These are phyloP conservation scores for Istiophorus platypterus DNA, from an alignment of 2,113 vertebrate species.

Conservation along the genomic window DNA sequence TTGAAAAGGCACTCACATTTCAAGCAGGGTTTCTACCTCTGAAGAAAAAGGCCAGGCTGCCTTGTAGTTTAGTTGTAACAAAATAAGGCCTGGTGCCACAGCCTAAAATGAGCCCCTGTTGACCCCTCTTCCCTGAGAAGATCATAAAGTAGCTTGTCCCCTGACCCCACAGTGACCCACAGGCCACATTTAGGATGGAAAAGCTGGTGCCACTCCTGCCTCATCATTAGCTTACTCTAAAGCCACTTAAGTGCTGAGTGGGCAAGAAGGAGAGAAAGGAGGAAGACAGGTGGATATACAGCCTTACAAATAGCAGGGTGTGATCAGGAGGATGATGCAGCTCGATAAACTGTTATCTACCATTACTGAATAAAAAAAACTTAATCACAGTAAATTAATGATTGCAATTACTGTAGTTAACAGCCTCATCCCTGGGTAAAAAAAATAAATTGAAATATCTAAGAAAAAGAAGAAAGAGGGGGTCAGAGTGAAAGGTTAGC, in stretches of 20 bases:
- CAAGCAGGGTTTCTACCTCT: not conserved
- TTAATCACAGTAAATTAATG: no score
- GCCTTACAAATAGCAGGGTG: conserved; percentile 30
- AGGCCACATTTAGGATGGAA: conserved; percentile 53
- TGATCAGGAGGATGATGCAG: conserved; percentile 30
- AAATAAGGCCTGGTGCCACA: not conserved
- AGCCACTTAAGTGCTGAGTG: conserved; percentile 69
- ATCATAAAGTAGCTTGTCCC: conserved; percentile 40
- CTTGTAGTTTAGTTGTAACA: not conserved
- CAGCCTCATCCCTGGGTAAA: not conserved
- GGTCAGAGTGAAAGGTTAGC: conserved; percentile 2
- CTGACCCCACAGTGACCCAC: conserved; percentile 38
- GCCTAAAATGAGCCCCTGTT: not conserved
- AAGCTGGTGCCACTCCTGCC: conserved; percentile 47
- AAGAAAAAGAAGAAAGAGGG: conserved; percentile 2
- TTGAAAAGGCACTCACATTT: not conserved
- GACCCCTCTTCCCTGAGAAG: not conserved
- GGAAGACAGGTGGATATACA: conserved; percentile 28
- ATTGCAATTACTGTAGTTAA: conserved; percentile 13
- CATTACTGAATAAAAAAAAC: no score
- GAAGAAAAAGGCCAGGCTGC: not conserved
- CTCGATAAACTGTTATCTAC: conserved; percentile 48
- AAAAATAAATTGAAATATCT: conserved; percentile 5
- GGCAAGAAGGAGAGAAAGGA: conserved; percentile 17
- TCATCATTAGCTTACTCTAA: conserved; percentile 75